Base-by-base conservation (phyloP, 2,888 invertebrate genomes). In the Acronicta aceris region DNA sequence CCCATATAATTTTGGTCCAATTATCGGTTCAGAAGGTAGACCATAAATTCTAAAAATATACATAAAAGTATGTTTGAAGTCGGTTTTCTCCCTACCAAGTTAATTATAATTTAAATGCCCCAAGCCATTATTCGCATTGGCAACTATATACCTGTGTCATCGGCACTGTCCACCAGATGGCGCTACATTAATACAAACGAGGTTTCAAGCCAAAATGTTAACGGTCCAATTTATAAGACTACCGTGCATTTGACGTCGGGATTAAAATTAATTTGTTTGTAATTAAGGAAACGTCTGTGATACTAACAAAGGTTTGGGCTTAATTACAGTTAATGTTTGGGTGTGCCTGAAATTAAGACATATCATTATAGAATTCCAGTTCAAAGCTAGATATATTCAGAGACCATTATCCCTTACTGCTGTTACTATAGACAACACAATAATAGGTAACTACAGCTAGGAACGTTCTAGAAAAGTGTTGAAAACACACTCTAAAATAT, bases 221-320 rank as follows among this genome's bases (percentile, higher is more conserved):
- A 41, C 16, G n/a, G 3, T 0, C 33, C 45, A 58, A 58, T 66
- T 66, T 46, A 46, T 64, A 41, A 66, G 45, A 49, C 27, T 41
- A 21, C 33, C n/a, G 13, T 63, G 47, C 33, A 36, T 58, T 41
- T 58, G 59, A 66, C 58, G 40, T 25, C 17, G 41, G 46, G 45
- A 9, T 41, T 43, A 21, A 15, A 15, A 47, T 48, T 38, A 38
- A 38, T 48, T 33, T 49, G 38, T 49, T 49, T 30, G 43, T 43
- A 49, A 57, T 49, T 57, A 40, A 10, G 15, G 38, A 38, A 38
- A 38, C 7, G 38, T 38, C 38, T 38, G n/a, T 38, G 38, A n/a
- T 38, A n/a, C n/a, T 38, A 38, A 38, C 38, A 38, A 38, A 38
- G 38, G 36, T 36, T 13, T 36, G 36, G 36, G 36, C 13, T 13